These are phyloP conservation scores for Nysson spinosus DNA, from an alignment of 2,888 invertebrate species.

Conservation along the genomic window DNA sequence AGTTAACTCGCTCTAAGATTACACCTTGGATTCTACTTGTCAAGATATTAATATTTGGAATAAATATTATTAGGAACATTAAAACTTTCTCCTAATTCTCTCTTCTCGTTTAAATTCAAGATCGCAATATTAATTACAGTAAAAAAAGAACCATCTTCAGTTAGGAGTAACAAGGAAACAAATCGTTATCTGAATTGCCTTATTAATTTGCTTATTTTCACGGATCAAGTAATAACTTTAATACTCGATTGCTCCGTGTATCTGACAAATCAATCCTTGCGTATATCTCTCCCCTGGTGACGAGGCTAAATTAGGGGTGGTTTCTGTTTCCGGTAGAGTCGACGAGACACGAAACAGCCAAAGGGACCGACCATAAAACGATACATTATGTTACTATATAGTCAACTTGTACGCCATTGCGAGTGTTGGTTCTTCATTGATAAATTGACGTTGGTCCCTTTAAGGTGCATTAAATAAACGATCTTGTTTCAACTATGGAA, in stretches of 20 bases:
- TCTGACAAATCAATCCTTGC: not conserved
- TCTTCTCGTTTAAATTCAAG: too few relatives aligned
- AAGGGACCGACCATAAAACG: slow-evolving; percentile 42
- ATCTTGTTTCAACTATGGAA: slow-evolving; percentile 8
- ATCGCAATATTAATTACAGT: too few relatives aligned
- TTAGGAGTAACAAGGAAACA: too few relatives aligned
- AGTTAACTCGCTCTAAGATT: slow-evolving; percentile 25
- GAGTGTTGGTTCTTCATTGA: slow-evolving; percentile 39
- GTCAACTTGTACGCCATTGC: too few relatives aligned
- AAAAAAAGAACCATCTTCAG: too few relatives aligned
- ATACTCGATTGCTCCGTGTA: not conserved
- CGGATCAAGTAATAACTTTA: too few relatives aligned
- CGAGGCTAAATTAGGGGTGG: slow-evolving; percentile 30
- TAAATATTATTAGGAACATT: too few relatives aligned
- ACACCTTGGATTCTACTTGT: too few relatives aligned
- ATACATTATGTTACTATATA: slow-evolving; percentile 23
- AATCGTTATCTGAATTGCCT: too few relatives aligned
- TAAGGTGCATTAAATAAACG: slow-evolving; percentile 46
- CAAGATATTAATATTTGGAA: too few relatives aligned
- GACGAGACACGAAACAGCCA: slow-evolving; percentile 31
- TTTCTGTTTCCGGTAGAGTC: slow-evolving; percentile 38
- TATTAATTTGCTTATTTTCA: too few relatives aligned
- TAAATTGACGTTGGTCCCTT: slow-evolving; percentile 45
- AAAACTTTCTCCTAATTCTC: too few relatives aligned
- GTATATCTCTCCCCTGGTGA: slow-evolving; percentile 6